Evolutionary conservation across 2,888 invertebrate species (phyloP).

Genomic region (Orthosia gracilis): DNA sequence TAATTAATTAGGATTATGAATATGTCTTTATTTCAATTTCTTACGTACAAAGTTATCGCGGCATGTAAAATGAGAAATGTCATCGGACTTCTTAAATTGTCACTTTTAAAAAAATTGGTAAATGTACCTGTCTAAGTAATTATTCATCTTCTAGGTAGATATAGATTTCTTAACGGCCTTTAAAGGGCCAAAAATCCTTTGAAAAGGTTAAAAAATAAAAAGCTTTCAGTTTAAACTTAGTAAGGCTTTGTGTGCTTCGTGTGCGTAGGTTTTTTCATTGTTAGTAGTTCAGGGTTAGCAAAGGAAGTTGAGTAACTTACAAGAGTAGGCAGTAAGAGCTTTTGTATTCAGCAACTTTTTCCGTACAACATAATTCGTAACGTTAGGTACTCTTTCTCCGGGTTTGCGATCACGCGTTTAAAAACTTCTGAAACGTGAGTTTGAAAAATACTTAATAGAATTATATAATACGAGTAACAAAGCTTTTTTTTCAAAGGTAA

Average conservation of each 20-base stretch:
- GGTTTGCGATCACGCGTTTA: slow-evolving; percentile 30
- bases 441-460: slow-evolving; percentile 6
- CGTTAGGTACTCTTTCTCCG: slow-evolving; percentile 17
- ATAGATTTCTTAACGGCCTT: neutral
- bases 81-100: too few relatives aligned
- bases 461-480: too few relatives aligned
- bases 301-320: neutral
- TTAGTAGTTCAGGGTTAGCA: slow-evolving; percentile 3
- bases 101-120: too few relatives aligned
- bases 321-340: slow-evolving; percentile 2
- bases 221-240: neutral
- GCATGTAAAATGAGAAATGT: too few relatives aligned
- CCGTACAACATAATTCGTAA: slow-evolving; percentile 11
- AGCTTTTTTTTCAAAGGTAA: neutral
- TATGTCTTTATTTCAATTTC: too few relatives aligned
- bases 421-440: slow-evolving; percentile 31
- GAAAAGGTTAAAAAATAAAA: neutral
- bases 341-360: slow-evolving; percentile 18
- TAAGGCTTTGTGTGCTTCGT: slow-evolving; percentile 25
- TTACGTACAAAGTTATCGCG: too few relatives aligned
- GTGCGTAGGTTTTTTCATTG: neutral
- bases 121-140: neutral
- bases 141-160: neutral
- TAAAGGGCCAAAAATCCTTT: neutral
- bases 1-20: too few relatives aligned